These are phyloP conservation scores for Furcifer pardalis DNA, from an alignment of 2,797 vertebrate species.

Conservation along the genomic window DNA sequence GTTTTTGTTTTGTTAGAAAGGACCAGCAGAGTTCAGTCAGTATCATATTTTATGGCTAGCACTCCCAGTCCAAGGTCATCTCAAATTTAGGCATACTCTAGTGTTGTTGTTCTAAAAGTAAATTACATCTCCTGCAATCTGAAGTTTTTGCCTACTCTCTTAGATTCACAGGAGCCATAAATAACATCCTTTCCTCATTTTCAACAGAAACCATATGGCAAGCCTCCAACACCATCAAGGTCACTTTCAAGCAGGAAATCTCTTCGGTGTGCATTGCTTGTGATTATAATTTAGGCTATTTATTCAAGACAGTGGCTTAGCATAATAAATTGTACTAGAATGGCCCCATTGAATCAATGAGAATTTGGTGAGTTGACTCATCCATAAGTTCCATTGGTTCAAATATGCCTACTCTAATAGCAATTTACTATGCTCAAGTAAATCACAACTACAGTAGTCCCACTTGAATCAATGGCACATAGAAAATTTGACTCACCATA, in stretches of 20 bases:
- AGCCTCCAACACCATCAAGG: not conserved
- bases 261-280: not conserved
- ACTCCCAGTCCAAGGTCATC: not conserved
- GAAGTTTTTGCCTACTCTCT: not conserved
- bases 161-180: not conserved
- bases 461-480: too few species aligned
- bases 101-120: not conserved
- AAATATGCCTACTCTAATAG: too few species aligned
- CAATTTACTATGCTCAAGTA: too few species aligned
- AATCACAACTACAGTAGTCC: too few species aligned
- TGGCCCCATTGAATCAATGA: too few species aligned
- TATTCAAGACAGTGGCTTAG: not conserved
- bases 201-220: not conserved
- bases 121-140: too few species aligned
- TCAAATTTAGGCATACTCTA: not conserved
- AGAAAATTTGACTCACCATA: too few species aligned
- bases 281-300: not conserved
- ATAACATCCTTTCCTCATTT: not conserved
- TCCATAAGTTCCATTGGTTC: too few species aligned
- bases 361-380: too few species aligned
- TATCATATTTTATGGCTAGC: not conserved
- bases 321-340: not conserved
- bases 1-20: not conserved
- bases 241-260: constrained; percentile 24
- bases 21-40: not conserved